Base-by-base conservation (phyloP, 2,113 vertebrate species). In the Brachyhypopomus occidentalis region DNA sequence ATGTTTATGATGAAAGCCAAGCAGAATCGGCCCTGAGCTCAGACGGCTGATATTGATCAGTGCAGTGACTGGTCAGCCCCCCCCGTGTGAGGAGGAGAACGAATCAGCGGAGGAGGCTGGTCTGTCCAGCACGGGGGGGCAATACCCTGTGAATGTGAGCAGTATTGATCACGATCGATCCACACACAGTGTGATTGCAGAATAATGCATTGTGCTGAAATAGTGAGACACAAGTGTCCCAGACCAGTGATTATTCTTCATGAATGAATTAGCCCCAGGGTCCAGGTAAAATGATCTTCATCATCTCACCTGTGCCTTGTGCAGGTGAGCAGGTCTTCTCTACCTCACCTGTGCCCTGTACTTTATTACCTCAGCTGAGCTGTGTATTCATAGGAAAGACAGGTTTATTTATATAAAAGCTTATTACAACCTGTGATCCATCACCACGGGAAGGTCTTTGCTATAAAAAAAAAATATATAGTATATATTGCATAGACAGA, bases 31-130 rank as follows among this genome's bases (percentile, higher is more conserved):
- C 62, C 76, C 74, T 56, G 20, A 30, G 70, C 52, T 71, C 55
- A 82, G 76, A 77, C 60, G 76, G 76, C 56, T 71, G 73, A 55
- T 62, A 77, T 77, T 71, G 80, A 82, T 82, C 64, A 82, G 72
- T 70, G 56, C 80, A 12, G 19, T 41, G 59, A 12, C 38, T 71
- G 6, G 6, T 8, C 6, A 38, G 38, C 41, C 41, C 41, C 9
- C 6, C 41, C 41, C 41, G 30, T 30, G n/a, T n/a, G n/a, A n/a
- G n/a, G n/a, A n/a, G n/a, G n/a, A n/a, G n/a, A n/a, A n/a, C n/a
- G 30, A 30, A 30, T 1, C 30, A 30, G 30, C 2, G 3, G 30
- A 30, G 30, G 30, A 30, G 2, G 3, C 30, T 30, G 30, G 30
- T 30, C 30, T 30, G 30, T 30, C 30, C 30, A 30, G n/a, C n/a